phyloP scores from a whole-genome alignment of 2,888 invertebrate species.

The Thysanoteuthis rhombus region DNA sequence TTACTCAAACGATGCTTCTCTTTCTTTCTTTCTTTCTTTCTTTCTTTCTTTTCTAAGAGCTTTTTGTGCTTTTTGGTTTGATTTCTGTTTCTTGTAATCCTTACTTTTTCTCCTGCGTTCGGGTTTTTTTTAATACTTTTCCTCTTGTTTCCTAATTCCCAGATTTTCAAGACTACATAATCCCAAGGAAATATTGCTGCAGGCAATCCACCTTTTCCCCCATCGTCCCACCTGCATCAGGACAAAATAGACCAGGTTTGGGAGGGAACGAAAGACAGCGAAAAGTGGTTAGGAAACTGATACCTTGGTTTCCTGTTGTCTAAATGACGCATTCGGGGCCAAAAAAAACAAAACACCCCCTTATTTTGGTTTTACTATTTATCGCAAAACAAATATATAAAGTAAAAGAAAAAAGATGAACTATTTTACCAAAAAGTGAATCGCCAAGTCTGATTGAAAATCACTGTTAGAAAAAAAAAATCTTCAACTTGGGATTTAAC shows the following conservation, averaged over 20 bases:
- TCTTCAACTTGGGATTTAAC: background rate
- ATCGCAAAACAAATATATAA: background rate
- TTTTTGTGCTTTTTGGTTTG: background rate
- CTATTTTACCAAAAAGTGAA: too few species aligned
- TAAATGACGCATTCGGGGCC: background rate
- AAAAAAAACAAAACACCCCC: background rate
- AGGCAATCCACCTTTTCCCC: background rate
- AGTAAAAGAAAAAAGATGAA: background rate
- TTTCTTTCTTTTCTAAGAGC: too few species aligned
- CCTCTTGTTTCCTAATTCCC: background rate
- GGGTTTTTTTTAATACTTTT: background rate
- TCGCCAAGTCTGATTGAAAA: background rate
- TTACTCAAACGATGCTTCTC: too few species aligned
- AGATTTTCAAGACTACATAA: background rate
- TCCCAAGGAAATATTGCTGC: background rate
- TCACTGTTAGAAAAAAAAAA: background rate
- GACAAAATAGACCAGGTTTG: background rate
- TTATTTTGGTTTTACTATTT: background rate
- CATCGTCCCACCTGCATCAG: background rate
- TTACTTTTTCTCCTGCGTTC: background rate
- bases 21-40: too few species aligned
- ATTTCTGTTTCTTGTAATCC: background rate
- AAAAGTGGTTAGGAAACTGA: background rate
- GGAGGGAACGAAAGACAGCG: background rate
- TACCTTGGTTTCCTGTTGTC: constrained; percentile 12